Conservation (phyloP, 2,797 vertebrate species). For the Odontamblyopus rebecca region DNA sequence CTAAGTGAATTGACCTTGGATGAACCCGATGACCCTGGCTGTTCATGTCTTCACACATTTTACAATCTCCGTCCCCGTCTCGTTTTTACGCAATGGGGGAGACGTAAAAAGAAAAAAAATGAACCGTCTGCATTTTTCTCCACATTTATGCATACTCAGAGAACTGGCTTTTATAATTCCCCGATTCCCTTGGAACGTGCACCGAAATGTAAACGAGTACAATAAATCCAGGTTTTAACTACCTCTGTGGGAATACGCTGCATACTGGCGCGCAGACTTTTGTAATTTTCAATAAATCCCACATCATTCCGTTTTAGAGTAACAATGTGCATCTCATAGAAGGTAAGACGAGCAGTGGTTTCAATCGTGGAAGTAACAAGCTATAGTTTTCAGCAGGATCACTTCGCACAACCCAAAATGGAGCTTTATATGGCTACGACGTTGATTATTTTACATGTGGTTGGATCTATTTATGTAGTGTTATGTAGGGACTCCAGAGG, state of each 20-base stretch:
- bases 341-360: constrained; percentile 26
- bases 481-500: constrained; percentile 39
- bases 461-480: constrained; percentile 55
- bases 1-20: neutral
- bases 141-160: constrained; percentile 65
- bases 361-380: constrained; percentile 40
- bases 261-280: constrained; percentile 56
- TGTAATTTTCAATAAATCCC: constrained; percentile 66
- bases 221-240: constrained; percentile 77
- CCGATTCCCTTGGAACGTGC: constrained; percentile 69
- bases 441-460: constrained; percentile 44
- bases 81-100: constrained; percentile 59
- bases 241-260: constrained; percentile 68
- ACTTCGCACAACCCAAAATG: constrained; percentile 65
- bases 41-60: constrained; percentile 38
- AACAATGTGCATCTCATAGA: constrained; percentile 65
- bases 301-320: constrained; percentile 65
- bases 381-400: constrained; percentile 61
- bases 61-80: constrained; percentile 50
- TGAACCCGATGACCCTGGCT: neutral
- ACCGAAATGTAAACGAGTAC: constrained; percentile 74
- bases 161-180: constrained; percentile 65
- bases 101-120: constrained; percentile 38
- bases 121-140: constrained; percentile 58
- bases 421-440: constrained; percentile 41